Percentiles rank a stretch among this genome's conserved stretches.
phyloP scores from a whole-genome alignment of 2,113 vertebrate genomes.

The Poeciliopsis turrubarensis region DNA sequence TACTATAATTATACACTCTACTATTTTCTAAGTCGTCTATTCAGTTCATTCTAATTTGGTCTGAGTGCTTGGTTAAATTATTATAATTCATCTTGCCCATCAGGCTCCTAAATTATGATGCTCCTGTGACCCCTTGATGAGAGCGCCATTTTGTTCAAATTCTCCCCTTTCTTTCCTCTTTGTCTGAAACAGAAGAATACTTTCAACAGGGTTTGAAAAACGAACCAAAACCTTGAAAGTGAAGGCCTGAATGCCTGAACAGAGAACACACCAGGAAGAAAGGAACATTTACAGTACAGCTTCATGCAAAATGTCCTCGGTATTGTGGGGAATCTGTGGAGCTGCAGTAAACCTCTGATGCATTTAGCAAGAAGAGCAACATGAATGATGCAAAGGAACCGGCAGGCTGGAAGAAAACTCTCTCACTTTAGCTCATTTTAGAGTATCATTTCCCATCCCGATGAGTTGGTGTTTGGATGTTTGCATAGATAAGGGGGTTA shows the following conservation, averaged over 20 bases:
- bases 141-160: conserved; percentile 25
- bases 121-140: conserved; percentile 15
- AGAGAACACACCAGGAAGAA: conserved; percentile 23
- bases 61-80: background rate
- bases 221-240: background rate
- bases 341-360: conserved; percentile 54
- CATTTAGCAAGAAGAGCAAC: conserved; percentile 45
- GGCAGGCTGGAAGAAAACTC: conserved; percentile 49
- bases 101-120: background rate
- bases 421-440: conserved; percentile 38
- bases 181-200: conserved; percentile 5
- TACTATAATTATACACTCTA: background rate
- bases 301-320: conserved; percentile 33
- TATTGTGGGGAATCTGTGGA: conserved; percentile 28
- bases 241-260: conserved; percentile 34
- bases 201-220: background rate
- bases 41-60: background rate
- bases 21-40: background rate
- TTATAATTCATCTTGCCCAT: background rate
- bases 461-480: conserved; percentile 16
- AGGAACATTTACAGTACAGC: background rate
- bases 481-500: background rate
- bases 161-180: conserved; percentile 18
- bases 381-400: conserved; percentile 36
- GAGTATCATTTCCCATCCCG: conserved; percentile 11